phyloP scores from a whole-genome alignment of 2,888 invertebrate species.

The Orchestes rusci region DNA sequence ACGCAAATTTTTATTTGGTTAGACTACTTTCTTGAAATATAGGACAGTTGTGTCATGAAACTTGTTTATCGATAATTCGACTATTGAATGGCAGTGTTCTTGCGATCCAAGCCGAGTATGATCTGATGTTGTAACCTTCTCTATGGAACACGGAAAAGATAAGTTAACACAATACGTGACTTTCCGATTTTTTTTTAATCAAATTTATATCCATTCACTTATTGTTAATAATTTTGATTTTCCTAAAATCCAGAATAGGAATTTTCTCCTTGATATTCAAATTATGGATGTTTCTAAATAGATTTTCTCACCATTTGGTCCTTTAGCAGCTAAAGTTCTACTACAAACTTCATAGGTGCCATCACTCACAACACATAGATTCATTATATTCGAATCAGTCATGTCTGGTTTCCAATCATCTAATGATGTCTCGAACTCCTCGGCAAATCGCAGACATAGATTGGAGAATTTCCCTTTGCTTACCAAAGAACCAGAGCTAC shows the following conservation, averaged over 20 bases:
- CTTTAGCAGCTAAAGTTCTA: slow-evolving; percentile 81
- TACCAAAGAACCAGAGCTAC: slow-evolving; percentile 91
- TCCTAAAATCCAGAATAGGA: no score
- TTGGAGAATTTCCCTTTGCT: slow-evolving; percentile 89
- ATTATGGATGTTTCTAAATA: neutral
- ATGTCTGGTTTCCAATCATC: slow-evolving; percentile 96
- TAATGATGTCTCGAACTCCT: slow-evolving; percentile 92
- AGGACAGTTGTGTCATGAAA: no score
- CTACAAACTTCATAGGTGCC: slow-evolving; percentile 98
- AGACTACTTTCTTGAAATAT: no score
- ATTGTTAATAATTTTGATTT: neutral
- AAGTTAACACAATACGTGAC: no score
- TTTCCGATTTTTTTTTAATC: no score
- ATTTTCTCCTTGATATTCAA: neutral
- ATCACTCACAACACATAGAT: slow-evolving; percentile 95
- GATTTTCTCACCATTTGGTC: slow-evolving; percentile 53
- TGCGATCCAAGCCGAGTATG: no score
- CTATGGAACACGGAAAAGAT: no score
- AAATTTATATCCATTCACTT: no score
- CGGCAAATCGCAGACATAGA: slow-evolving; percentile 89
- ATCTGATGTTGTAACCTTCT: no score
- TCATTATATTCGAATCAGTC: slow-evolving; percentile 71
- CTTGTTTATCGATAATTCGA: no score
- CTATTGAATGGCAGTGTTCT: no score
- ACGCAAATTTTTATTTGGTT: no score